Percentiles rank a stretch among this genome's conserved stretches.
Evolutionary conservation across 1,140 invertebrate genomes (phyloP).

Genomic region (Neodiprion pinetum): DNA sequence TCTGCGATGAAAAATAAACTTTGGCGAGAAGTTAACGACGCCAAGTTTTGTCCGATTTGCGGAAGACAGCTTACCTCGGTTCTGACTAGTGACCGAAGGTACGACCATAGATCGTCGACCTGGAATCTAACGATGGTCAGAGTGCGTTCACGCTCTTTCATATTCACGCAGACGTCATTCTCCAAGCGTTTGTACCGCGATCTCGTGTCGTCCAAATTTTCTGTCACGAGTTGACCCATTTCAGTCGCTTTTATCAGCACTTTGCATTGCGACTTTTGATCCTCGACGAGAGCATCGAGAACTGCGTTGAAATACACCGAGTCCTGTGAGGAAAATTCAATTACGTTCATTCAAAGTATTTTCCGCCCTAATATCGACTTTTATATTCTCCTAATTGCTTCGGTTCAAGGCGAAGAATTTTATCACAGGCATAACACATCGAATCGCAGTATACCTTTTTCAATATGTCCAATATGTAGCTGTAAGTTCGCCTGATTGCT

Average conservation of each 20-base stretch:
- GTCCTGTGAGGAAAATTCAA: conserved; percentile 57
- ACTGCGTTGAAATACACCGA: conserved; percentile 67
- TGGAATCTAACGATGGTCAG: conserved; percentile 61
- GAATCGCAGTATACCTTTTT: conserved; percentile 60
- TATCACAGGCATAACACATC: too few relatives aligned
- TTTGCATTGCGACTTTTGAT: conserved; percentile 65
- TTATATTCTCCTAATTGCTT: too few relatives aligned
- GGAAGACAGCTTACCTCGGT: conserved; percentile 60
- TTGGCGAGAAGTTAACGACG: conserved; percentile 18
- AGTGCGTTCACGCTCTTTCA: conserved; percentile 66
- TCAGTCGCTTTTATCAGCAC: conserved; percentile 66
- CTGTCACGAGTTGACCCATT: conserved; percentile 69
- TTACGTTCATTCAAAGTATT: not conserved
- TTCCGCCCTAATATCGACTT: too few relatives aligned
- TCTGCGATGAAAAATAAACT: conserved; percentile 41
- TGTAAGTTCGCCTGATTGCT: conserved; percentile 66
- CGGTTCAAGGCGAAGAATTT: too few relatives aligned
- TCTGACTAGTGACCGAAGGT: conserved; percentile 65
- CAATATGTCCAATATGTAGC: conserved; percentile 65
- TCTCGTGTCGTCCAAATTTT: conserved; percentile 68
- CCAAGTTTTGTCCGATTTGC: conserved; percentile 18
- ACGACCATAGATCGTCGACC: conserved; percentile 64
- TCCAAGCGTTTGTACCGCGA: conserved; percentile 65
- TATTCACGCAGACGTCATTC: conserved; percentile 64
- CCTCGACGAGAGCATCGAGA: conserved; percentile 62